These are phyloP conservation scores for Polydrusus pterygomalis DNA, from an alignment of 2,888 invertebrate genomes.

Conservation along the genomic window DNA sequence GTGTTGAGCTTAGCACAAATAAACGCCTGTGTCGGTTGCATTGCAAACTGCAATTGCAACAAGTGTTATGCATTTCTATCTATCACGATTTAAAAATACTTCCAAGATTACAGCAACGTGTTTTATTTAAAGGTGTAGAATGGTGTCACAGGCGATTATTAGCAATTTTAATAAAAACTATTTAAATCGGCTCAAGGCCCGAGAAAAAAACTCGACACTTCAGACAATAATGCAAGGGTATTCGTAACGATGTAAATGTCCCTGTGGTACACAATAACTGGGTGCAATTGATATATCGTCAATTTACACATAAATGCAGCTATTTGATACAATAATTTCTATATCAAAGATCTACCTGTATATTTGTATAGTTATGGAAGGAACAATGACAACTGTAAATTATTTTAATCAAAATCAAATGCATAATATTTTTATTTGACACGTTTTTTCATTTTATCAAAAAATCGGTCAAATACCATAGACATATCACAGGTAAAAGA, in stretches of 20 bases:
- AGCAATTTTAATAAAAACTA: slow-evolving; percentile 53
- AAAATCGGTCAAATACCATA: too few relatives aligned
- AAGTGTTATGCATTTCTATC: slow-evolving; percentile 27
- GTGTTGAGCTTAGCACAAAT: slow-evolving; percentile 15
- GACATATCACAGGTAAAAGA: too few relatives aligned
- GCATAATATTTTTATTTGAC: too few relatives aligned
- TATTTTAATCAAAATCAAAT: too few relatives aligned
- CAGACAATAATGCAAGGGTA: slow-evolving; percentile 46
- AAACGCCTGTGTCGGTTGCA: not conserved
- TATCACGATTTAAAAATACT: slow-evolving; percentile 49
- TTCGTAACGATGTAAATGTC: slow-evolving; percentile 26
- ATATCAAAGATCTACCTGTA: too few relatives aligned
- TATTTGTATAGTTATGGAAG: too few relatives aligned
- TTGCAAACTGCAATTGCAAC: not conserved
- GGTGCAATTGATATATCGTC: slow-evolving; percentile 8
- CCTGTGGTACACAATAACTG: slow-evolving; percentile 12
- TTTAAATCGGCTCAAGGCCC: slow-evolving; percentile 52
- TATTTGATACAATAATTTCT: too few relatives aligned
- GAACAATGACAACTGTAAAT: too few relatives aligned
- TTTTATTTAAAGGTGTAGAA: slow-evolving; percentile 52
- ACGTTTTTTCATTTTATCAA: too few relatives aligned
- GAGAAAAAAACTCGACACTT: slow-evolving; percentile 35
- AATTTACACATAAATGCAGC: not conserved
- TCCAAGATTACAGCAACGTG: slow-evolving; percentile 42
- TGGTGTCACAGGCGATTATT: slow-evolving; percentile 51